phyloP scores from a whole-genome alignment of 1,140 invertebrate species.

The Bicyclus anynana region DNA sequence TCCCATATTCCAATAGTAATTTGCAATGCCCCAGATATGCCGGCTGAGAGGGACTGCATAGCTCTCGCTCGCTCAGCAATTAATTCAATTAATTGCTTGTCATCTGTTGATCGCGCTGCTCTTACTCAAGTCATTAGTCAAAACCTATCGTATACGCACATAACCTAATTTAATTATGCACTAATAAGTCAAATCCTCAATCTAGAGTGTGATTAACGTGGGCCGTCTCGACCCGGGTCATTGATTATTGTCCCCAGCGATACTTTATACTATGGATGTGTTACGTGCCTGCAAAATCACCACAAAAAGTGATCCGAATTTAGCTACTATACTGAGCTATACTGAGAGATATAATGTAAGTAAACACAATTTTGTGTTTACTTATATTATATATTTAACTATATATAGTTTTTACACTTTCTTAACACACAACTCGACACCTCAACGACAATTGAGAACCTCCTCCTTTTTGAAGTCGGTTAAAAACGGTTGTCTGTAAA shows the following conservation, averaged over 20 bases:
- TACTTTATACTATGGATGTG: neutral
- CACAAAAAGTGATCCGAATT: no score
- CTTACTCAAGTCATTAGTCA: slow-evolving; percentile 63
- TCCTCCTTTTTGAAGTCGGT: no score
- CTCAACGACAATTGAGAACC: no score
- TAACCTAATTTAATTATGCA: slow-evolving; percentile 56
- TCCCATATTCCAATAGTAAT: neutral
- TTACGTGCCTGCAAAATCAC: neutral
- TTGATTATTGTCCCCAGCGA: slow-evolving; percentile 2
- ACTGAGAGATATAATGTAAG: no score
- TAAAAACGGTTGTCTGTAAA: no score
- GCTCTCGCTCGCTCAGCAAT: slow-evolving; percentile 38
- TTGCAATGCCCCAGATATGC: slow-evolving; percentile 5
- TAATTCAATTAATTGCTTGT: slow-evolving; percentile 70
- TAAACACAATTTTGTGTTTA: no score
- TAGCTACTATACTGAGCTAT: no score
- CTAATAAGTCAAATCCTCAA: slow-evolving; percentile 56
- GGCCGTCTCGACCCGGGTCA: slow-evolving; percentile 11
- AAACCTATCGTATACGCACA: slow-evolving; percentile 37
- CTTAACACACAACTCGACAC: no score
- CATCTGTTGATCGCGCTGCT: slow-evolving; percentile 61
- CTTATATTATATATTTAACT: no score
- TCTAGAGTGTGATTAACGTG: slow-evolving; percentile 45
- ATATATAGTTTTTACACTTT: no score
- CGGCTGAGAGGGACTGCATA: slow-evolving; percentile 23